These are phyloP conservation scores for Sycophaga agraensis DNA, from an alignment of 1,140 invertebrate species.

Conservation along the genomic window DNA sequence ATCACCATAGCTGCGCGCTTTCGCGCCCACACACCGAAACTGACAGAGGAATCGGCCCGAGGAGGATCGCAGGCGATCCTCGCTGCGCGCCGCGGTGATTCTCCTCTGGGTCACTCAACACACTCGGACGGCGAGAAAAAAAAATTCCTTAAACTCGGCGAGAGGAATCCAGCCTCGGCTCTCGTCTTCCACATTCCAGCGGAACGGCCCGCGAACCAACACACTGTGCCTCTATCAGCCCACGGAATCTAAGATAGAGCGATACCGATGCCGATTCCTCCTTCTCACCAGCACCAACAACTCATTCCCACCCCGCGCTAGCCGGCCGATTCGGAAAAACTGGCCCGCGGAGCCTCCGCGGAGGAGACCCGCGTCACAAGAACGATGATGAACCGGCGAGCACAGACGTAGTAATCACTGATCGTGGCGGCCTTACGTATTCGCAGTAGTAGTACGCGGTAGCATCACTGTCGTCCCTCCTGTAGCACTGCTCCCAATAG, in stretches of 20 bases:
- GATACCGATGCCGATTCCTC: neutral
- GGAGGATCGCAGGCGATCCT: too few relatives aligned
- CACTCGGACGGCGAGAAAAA: neutral
- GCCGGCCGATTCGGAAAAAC: too few relatives aligned
- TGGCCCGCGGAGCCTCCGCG: too few relatives aligned
- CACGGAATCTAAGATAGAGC: neutral
- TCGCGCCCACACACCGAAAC: neutral
- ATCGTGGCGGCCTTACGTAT: conserved; percentile 48
- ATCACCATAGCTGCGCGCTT: neutral
- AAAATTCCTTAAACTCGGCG: conserved; percentile 12
- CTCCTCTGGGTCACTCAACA: neutral
- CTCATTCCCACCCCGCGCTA: too few relatives aligned
- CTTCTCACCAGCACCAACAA: neutral
- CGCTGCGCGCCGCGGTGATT: neutral
- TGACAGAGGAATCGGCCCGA: too few relatives aligned
- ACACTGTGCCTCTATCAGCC: neutral
- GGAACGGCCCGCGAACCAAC: neutral
- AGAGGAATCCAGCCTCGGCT: neutral
- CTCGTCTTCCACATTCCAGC: conserved; percentile 9
- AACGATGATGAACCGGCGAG: too few relatives aligned
- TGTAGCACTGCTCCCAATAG: conserved; percentile 57
- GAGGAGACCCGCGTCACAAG: too few relatives aligned
- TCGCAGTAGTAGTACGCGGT: conserved; percentile 57
- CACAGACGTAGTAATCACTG: too few relatives aligned
- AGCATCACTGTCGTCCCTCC: conserved; percentile 49